phyloP scores from a whole-genome alignment of 2,113 vertebrate genomes.

The Formicarius rufipectus region DNA sequence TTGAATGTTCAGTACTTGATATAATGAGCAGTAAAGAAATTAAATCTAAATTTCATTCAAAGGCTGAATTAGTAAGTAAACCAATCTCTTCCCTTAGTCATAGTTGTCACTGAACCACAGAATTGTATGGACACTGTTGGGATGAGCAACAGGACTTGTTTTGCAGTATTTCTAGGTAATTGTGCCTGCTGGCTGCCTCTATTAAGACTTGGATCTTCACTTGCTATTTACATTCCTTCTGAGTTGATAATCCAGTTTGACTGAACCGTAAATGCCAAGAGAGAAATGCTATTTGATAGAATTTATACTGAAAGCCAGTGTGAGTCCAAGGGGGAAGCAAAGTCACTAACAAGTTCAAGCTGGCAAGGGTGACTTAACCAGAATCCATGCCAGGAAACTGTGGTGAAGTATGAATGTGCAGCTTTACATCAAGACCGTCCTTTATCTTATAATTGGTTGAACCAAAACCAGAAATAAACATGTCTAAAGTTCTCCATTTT shows the following conservation, averaged over 20 bases:
- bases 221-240: slow-evolving; percentile 49
- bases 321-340: slow-evolving; percentile 6
- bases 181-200: slow-evolving; percentile 32
- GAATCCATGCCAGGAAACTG: slow-evolving; percentile 1
- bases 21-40: not conserved
- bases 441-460: not conserved
- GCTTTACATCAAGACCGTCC: not conserved
- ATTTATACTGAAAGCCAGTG: slow-evolving; percentile 24
- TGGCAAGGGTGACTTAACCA: slow-evolving; percentile 21
- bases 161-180: slow-evolving; percentile 25
- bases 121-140: not conserved
- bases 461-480: slow-evolving; percentile 11
- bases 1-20: not conserved
- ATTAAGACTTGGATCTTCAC: slow-evolving; percentile 1
- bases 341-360: slow-evolving; percentile 36
- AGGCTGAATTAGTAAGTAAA: not conserved
- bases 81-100: not conserved
- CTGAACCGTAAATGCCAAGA: slow-evolving; percentile 22
- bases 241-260: slow-evolving; percentile 46
- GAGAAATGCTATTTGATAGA: slow-evolving; percentile 46
- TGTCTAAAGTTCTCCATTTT: not conserved
- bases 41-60: not conserved
- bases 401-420: not conserved
- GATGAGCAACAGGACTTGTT: slow-evolving; percentile 2
- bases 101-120: not conserved